Percentiles rank a stretch among this genome's conserved stretches.
Evolutionary conservation across 2,888 invertebrate genomes (phyloP).

Genomic region (Drosophila recens): DNA sequence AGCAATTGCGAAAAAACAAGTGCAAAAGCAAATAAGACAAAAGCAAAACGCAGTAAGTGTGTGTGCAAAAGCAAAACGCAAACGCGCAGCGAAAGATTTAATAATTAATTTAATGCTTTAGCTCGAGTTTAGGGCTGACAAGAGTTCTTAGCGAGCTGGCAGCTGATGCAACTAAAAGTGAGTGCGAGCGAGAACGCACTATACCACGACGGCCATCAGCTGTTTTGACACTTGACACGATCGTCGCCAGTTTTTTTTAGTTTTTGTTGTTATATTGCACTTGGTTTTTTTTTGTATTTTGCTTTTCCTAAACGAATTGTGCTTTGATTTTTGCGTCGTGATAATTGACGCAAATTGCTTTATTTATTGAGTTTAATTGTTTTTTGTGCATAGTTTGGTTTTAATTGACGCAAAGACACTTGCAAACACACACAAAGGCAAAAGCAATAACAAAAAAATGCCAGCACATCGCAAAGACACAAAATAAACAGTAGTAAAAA

Average conservation of each 20-base stretch:
- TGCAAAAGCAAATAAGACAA: slow-evolving; percentile 60
- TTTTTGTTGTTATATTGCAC: slow-evolving; percentile 16
- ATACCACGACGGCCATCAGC: slow-evolving; percentile 57
- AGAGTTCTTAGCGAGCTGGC: slow-evolving; percentile 36
- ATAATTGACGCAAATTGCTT: slow-evolving; percentile 61
- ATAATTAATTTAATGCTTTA: slow-evolving; percentile 54
- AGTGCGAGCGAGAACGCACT: slow-evolving; percentile 58
- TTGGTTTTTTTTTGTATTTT: slow-evolving; percentile 10
- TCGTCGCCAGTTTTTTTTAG: slow-evolving; percentile 44
- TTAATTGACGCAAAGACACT: slow-evolving; percentile 35
- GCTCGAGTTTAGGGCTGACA: slow-evolving; percentile 32
- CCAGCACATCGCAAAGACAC: slow-evolving; percentile 17
- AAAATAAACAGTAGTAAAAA: slow-evolving; percentile 1
- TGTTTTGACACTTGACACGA: slow-evolving; percentile 79
- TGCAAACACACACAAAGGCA: slow-evolving; percentile 23
- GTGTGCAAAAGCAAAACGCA: slow-evolving; percentile 37
- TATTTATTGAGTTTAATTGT: slow-evolving; percentile 44
- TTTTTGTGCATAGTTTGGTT: slow-evolving; percentile 37
- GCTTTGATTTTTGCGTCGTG: slow-evolving; percentile 46
- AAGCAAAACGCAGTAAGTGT: slow-evolving; percentile 48
- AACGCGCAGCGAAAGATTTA: slow-evolving; percentile 53
- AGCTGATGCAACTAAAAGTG: slow-evolving; percentile 23
- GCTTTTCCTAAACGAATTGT: slow-evolving; percentile 31
- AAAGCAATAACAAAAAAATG: slow-evolving; percentile 22
- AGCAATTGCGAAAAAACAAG: slow-evolving; percentile 51